These are phyloP conservation scores for Myathropa florea DNA, from an alignment of 2,888 invertebrate genomes.

Conservation along the genomic window DNA sequence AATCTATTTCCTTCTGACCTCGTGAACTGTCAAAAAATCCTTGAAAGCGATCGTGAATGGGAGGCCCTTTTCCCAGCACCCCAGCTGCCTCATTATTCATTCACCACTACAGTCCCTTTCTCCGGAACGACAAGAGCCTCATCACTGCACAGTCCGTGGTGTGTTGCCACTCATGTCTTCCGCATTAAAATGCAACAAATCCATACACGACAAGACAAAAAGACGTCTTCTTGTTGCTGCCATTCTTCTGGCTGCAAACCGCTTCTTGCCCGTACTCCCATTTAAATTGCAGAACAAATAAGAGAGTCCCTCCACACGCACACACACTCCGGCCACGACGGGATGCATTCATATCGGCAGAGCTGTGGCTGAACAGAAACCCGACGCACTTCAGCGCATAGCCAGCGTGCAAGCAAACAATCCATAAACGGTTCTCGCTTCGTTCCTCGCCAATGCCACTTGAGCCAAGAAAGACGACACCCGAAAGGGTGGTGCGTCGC, in stretches of 20 bases:
- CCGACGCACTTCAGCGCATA: constrained; percentile 52
- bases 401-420: constrained; percentile 34
- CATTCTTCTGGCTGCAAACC: not conserved
- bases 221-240: not conserved
- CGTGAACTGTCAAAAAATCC: not conserved
- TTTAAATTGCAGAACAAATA: constrained; percentile 65
- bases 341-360: constrained; percentile 59
- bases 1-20: not conserved
- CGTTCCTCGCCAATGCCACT: not conserved
- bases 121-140: not conserved
- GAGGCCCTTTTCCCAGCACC: not conserved
- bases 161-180: constrained; percentile 9
- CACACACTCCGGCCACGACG: not conserved
- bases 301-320: constrained; percentile 18
- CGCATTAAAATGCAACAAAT: constrained; percentile 59
- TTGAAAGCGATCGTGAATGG: not conserved
- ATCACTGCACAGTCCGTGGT: not conserved
- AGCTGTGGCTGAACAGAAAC: constrained; percentile 6
- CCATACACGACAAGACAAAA: constrained; percentile 39
- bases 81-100: not conserved
- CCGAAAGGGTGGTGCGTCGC: not conserved
- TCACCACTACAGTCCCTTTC: not conserved
- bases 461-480: not conserved
- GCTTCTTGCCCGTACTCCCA: constrained; percentile 32
- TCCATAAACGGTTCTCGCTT: constrained; percentile 50